Base-by-base conservation (phyloP, 1,140 invertebrate species). In the Psilanteris sp. region DNA sequence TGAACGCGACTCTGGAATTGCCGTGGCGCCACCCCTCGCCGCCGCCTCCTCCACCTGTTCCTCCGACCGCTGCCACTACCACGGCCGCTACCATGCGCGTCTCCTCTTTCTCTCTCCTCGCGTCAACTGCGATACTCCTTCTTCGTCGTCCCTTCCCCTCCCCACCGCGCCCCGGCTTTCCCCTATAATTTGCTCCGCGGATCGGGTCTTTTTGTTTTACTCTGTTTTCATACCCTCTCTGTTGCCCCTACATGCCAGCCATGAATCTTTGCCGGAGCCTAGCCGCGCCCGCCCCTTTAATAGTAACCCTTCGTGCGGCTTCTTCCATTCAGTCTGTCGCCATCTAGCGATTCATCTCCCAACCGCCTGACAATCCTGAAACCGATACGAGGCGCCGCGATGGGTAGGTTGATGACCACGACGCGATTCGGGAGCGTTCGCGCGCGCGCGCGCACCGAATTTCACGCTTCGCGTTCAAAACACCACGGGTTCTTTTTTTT, bases 271-370 rank as follows among this genome's bases (percentile, higher is more conserved):
- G 78, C 82, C 79, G 82, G 80, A 78, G 79, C 80, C 72, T 52
- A 71, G 41, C 71, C 80, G 78, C 85, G 79, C 81, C 73, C 87
- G 87, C 85, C 86, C 86, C 82, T 83, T 88, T 88, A 88, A 88
- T 88, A 82, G 82, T 79, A 77, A 81, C 79, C 79, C 77, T 70
- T 71, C 62, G 77, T 11, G 41, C 74, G 75, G 66, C 79, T 82
- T 82, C 82, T 84, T 83, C 80, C 79, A 80, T 83, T 74, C 79
- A 79, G 55, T 11, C 78, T 87, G 83, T 77, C 55, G 80, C 85
- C 85, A 87, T 87, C 85, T 86, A 77, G 62, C 67, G 78, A 27
- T 10, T 13, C 9, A 31, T 5, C 7, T 4, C 14, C 1, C 13
- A 57, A 50, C 34, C 26, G 11, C 31, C 32, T 73, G 32, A 41